Base-by-base conservation (phyloP, 2,113 vertebrate genomes). In the Forbesichthys agassizii region DNA sequence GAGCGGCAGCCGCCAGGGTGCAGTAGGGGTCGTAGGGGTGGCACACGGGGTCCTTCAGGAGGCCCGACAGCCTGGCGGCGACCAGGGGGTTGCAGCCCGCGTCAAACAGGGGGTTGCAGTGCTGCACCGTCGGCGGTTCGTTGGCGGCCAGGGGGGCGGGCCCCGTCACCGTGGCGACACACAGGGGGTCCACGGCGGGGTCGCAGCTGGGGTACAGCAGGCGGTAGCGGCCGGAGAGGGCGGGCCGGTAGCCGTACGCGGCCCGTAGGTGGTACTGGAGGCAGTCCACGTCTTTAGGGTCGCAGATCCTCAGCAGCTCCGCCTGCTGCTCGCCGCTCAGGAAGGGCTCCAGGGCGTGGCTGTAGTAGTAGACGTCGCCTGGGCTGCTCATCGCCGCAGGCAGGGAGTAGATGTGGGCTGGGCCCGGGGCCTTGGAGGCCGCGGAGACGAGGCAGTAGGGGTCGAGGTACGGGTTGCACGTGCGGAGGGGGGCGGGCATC, bases 231-330 rank as follows among this genome's bases (percentile, higher is more conserved):
- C 91, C 90, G 0, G 88, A 81, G 10, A 86, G 88, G 56, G 84
- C 77, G 0, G 92, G 89, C n/a, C 81, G 90, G 81, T 93, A 93
- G 52, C 93, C 93, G 6, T 86, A 92, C 0, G 92, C 87, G 1
- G 92, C 89, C 36, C 91, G 89, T 52, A 94, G 79, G 79, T 94
- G 93, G 69, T 94, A 94, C 82, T 93, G 93, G 73, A 94, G 81
- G 68, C 93, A 94, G 61, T 94, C 92, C 0, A 88, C 82, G 63
- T 94, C 93, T 5, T 90, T 84, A 7, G 89, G 66, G 53, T 81
- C 89, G 82, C 93, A 94, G 86, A 94, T 91, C n/a, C 91, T 86
- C 71, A 93, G 77, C 74, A 94, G 84, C 74, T 94, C 92, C 0
- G 74, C 12, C 64, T 59, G 89, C 79, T 93, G 90, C 61, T 91